Base-by-base conservation (phyloP, 2,797 vertebrate genomes). In the Chaenodraco wilsoni region DNA sequence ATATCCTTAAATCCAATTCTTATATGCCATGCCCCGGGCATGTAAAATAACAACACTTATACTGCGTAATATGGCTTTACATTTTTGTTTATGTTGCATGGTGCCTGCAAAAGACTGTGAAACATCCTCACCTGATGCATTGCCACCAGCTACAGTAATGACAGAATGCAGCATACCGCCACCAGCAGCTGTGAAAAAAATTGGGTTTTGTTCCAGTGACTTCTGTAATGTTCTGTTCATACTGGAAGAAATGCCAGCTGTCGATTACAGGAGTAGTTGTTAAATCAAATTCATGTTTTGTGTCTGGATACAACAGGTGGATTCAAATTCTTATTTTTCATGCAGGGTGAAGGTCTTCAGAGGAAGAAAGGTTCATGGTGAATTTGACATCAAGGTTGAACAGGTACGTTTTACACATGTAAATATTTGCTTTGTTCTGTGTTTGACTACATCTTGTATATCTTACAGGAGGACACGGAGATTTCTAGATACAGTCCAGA, bases 351-450 rank as follows among this genome's bases (percentile, higher is more conserved):
- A 96, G 78, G 93, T 96, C 79, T 97, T 97, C 92, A 96, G 95
- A 92, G 96, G 96, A 71, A 95, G 94, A 87, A 97, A 96, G 79
- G 93, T 96, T 84, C 94, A 96, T 16, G 95, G 95, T 60, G 96
- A 97, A 90, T 95, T 92, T 88, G 96, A 97, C 90, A 95, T 97
- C 85, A 96, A 95, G 87, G 94, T 97, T 46, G 96, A 97, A 86
- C 96, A 97, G 95, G 96, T 97, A 80, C 79, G 93, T 84, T 71
- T 54, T 45, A 62, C 27, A 54, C 17, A 3, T 44, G 3, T 37
- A 37, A 15, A 12, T 33, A 9, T 57, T 48, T 60, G 11, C 33
- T 70, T 17, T 23, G 13, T 21, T 48, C 16, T 58, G 37, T 69
- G 3, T 49, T n/a, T 7, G 9, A 52, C n/a, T 33, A 49, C 3